phyloP scores from a whole-genome alignment of 2,888 invertebrate species.

The Andrena bicolor region DNA sequence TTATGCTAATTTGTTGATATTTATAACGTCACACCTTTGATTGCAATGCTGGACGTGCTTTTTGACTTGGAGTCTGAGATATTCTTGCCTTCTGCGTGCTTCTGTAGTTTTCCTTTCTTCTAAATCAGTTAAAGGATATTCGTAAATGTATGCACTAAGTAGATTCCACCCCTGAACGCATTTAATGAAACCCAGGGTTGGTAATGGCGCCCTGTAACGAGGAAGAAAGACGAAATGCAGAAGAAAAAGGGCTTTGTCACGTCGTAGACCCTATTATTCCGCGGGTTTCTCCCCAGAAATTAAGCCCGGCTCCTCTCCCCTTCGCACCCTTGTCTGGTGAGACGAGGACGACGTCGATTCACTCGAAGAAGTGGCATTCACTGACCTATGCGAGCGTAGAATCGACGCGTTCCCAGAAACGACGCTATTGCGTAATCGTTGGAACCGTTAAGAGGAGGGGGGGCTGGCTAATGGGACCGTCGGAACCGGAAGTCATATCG shows the following conservation, averaged over 20 bases:
- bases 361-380: slow-evolving; percentile 38
- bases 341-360: slow-evolving; percentile 20
- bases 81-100: not conserved
- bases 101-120: not conserved
- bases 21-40: slow-evolving; percentile 1
- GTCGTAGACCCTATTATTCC: slow-evolving; percentile 61
- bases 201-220: slow-evolving; percentile 4
- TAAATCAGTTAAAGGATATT: no score
- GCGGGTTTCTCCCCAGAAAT: slow-evolving; percentile 61
- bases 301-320: slow-evolving; percentile 37
- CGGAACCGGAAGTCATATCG: slow-evolving; percentile 52
- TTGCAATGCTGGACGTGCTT: no score
- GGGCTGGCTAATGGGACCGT: slow-evolving; percentile 60
- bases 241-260: slow-evolving; percentile 58
- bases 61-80: not conserved
- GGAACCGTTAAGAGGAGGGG: slow-evolving; percentile 68
- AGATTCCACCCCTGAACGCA: slow-evolving; percentile 16
- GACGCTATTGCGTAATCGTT: slow-evolving; percentile 65
- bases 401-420: slow-evolving; percentile 46
- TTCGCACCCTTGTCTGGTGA: not conserved
- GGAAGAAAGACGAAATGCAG: slow-evolving; percentile 28
- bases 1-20: not conserved
- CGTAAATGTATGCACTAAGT: slow-evolving; percentile 13
- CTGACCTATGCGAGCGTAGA: slow-evolving; percentile 63
- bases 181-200: slow-evolving; percentile 23